Percentiles rank a stretch among this genome's conserved stretches.
Evolutionary conservation across 2,888 invertebrate genomes (phyloP).

Genomic region (Acrobasis consociella): DNA sequence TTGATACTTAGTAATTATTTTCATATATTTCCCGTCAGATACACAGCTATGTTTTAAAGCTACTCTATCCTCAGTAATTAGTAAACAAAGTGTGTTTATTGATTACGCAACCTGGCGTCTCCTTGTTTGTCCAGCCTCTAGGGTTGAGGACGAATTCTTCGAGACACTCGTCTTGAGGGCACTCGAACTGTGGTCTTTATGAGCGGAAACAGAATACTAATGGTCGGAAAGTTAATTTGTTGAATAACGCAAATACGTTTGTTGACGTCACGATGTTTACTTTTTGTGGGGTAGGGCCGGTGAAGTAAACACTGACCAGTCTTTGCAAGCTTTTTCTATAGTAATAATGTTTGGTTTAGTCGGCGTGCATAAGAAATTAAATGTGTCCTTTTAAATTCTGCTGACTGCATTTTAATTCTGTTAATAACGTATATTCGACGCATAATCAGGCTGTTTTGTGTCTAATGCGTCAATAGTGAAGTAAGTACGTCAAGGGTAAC

Average conservation of each 20-base stretch:
- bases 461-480: too few relatives aligned
- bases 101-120: conserved; percentile 38
- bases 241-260: conserved; percentile 3
- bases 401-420: too few relatives aligned
- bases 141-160: conserved; percentile 47
- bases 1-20: too few relatives aligned
- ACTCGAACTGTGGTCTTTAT: conserved; percentile 2
- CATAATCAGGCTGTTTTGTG: too few relatives aligned
- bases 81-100: conserved; percentile 31
- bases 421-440: too few relatives aligned
- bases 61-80: neutral
- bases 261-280: neutral
- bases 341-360: too few relatives aligned
- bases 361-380: too few relatives aligned
- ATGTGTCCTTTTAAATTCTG: too few relatives aligned
- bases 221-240: conserved; percentile 13
- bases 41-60: neutral
- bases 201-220: conserved; percentile 17
- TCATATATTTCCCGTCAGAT: neutral
- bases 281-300: neutral
- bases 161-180: conserved; percentile 32
- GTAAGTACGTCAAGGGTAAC: too few relatives aligned
- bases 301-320: neutral
- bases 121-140: conserved; percentile 35
- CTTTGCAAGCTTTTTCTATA: too few relatives aligned